A percentile compares a stretch with the other conserved stretches of the same genome.
phyloP scores from a whole-genome alignment of 2,888 invertebrate genomes.

The Andrena flavipes region DNA sequence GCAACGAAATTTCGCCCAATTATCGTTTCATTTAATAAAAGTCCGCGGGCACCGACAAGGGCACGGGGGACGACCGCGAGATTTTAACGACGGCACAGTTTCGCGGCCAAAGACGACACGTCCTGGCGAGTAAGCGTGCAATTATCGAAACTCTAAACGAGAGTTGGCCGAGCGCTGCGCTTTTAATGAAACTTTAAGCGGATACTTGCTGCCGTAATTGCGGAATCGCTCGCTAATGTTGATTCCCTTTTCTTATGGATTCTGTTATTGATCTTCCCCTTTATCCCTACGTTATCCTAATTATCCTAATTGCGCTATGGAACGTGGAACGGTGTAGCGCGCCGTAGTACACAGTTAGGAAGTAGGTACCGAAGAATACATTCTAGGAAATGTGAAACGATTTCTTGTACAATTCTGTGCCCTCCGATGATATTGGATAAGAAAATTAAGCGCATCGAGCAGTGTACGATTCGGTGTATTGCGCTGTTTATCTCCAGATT shows the following conservation, averaged over 20 bases:
- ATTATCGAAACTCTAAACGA: constrained; percentile 57
- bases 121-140: constrained; percentile 28
- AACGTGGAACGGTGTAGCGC: neutral
- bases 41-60: neutral
- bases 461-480: neutral
- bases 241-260: constrained; percentile 5
- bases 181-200: constrained; percentile 58
- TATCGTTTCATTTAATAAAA: constrained; percentile 58
- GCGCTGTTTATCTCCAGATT: neutral
- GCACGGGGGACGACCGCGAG: neutral
- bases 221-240: constrained; percentile 27
- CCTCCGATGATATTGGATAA: no score
- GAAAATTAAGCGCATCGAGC: neutral
- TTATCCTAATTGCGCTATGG: constrained; percentile 40
- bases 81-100: constrained; percentile 19
- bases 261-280: constrained; percentile 33
- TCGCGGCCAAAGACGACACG: constrained; percentile 44
- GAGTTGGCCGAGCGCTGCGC: constrained; percentile 52
- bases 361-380: no score
- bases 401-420: no score
- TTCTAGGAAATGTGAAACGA: no score
- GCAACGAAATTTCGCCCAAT: constrained; percentile 49
- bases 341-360: no score
- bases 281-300: constrained; percentile 18
- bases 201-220: constrained; percentile 46